Conservation (phyloP, 2,113 vertebrate species). For the Phyllopteryx taeniolatus region DNA sequence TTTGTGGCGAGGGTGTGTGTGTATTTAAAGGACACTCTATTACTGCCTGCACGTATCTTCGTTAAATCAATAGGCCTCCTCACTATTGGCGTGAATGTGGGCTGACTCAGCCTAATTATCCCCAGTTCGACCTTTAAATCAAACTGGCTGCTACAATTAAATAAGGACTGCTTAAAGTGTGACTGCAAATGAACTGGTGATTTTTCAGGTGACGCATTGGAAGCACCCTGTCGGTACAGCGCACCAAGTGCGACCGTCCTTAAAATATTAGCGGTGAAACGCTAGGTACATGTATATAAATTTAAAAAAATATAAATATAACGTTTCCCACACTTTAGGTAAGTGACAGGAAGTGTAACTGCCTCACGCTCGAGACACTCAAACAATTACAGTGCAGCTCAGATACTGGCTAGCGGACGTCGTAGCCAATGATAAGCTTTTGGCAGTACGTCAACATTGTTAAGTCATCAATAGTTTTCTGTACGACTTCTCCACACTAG, state of each 20-base stretch:
- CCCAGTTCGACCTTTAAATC: constrained; percentile 62
- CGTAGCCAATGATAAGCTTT: too few species aligned
- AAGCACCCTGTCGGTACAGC: constrained; percentile 48
- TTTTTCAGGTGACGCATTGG: constrained; percentile 60
- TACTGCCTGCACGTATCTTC: constrained; percentile 61
- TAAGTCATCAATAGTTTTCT: too few species aligned
- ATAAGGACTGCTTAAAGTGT: constrained; percentile 66
- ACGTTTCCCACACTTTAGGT: too few species aligned
- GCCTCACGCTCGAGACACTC: too few species aligned
- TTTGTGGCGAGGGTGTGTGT: not conserved
- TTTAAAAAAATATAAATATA: too few species aligned
- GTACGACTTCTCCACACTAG: too few species aligned
- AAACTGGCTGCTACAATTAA: constrained; percentile 70
- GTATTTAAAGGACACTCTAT: constrained; percentile 2
- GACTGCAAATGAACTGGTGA: constrained; percentile 46
- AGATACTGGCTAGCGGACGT: too few species aligned
- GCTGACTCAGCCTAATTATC: constrained; percentile 76
- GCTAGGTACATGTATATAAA: too few species aligned
- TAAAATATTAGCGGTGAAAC: not conserved
- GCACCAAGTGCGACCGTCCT: constrained; percentile 51
- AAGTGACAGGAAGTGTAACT: too few species aligned
- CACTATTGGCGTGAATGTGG: constrained; percentile 38
- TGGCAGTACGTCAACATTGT: too few species aligned
- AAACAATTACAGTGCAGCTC: too few species aligned
- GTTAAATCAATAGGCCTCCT: constrained; percentile 70